Evolutionary conservation across 2,888 invertebrate species (phyloP).

Genomic region (Lycocerus yunnanus): DNA sequence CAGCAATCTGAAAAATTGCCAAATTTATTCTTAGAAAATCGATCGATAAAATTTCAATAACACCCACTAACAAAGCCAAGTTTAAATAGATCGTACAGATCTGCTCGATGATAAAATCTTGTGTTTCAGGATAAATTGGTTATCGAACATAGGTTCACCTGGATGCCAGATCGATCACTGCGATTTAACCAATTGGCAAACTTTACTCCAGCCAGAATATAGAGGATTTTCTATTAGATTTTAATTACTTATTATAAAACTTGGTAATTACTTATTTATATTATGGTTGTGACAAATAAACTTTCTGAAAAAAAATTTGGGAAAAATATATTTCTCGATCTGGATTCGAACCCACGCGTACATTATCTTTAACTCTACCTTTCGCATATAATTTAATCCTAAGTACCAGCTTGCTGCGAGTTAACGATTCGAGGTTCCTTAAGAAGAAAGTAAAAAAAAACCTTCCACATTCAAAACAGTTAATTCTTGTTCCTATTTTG

Average conservation of each 20-base stretch:
- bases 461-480: too few species aligned
- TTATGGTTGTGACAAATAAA: neutral
- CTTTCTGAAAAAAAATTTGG: too few species aligned
- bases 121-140: conserved; percentile 77
- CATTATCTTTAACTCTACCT: too few species aligned
- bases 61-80: neutral
- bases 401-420: too few species aligned
- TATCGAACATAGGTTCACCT: conserved; percentile 81
- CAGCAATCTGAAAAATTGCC: neutral
- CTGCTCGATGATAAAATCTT: too few species aligned
- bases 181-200: conserved; percentile 81
- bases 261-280: neutral
- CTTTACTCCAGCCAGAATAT: conserved; percentile 68
- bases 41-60: neutral
- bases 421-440: too few species aligned
- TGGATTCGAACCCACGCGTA: too few species aligned
- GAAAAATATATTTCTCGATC: too few species aligned
- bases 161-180: conserved; percentile 83
- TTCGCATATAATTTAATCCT: too few species aligned
- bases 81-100: too few species aligned
- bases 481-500: too few species aligned
- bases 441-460: too few species aligned
- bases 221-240: conserved; percentile 83
- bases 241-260: conserved; percentile 48
- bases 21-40: neutral